Evolutionary conservation across 2,888 invertebrate species (phyloP), one percentile per base, ranked within the genome.

Genomic region (Eristalinus sepulchralis): DNA sequence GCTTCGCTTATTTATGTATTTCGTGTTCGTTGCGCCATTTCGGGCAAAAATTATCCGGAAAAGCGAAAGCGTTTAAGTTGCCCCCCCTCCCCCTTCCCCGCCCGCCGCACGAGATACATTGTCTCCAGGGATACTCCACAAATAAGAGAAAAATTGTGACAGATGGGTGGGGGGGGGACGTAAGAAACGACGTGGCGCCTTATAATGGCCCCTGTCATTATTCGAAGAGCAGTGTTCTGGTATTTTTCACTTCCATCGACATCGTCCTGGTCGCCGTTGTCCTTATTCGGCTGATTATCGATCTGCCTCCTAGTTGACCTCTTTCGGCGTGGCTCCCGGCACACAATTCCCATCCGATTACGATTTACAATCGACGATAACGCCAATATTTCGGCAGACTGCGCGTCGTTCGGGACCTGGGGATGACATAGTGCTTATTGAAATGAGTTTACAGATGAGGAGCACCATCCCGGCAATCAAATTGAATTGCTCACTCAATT

Each of bases 381-480:
- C 53, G 59, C 17, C 72, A 73, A 73, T 80, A 62, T 79, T 79
- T 72, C 27, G 24, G 33, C 59, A 59, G 80, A 60, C 57, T 33
- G n/a, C 64, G 47, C 34, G 66, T 66, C 72, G 71, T 79, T 59
- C 36, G n/a, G n/a, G 60, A 27, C 5, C 24, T 59, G 31, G 47
- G 31, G 39, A 72, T 77, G 72, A 72, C 67, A 72, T 24, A 68
- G 72, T 83, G 68, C 22, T 80, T 75, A 84, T 80, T 84, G 66
- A 84, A 84, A 80, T 75, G 67, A 80, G 62, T 67, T 67, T 60
- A 36, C 67, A 80, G 72, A 73, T 55, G 67, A 67, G 27, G 17
- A 57, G 57, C 34, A 63, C 64, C 31, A 73, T 67, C 60, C 36
- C 62, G 47, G 60, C 60, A 53, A 67, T 80, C 67, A 60, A 62